These are phyloP conservation scores for Habrosyne pyritoides DNA, from an alignment of 2,888 invertebrate species.

Conservation along the genomic window DNA sequence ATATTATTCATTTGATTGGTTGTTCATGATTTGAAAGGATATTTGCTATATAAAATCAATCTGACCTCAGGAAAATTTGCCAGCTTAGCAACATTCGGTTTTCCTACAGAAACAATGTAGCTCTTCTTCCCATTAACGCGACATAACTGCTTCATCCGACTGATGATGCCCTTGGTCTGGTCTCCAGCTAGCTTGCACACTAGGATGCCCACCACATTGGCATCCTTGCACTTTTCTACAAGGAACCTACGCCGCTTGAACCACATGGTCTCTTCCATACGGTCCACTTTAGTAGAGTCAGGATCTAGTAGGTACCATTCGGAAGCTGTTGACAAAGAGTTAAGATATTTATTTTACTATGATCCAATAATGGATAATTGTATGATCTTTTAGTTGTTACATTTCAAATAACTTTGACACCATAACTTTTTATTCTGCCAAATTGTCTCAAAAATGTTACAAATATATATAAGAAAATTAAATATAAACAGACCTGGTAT, in stretches of 20 bases:
- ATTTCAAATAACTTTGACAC: too few species aligned
- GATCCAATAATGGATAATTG: too few species aligned
- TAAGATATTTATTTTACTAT: too few species aligned
- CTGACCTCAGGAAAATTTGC: constrained; percentile 95
- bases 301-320: constrained; percentile 84
- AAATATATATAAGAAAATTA: too few species aligned
- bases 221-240: constrained; percentile 96
- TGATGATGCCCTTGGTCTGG: constrained; percentile 89
- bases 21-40: too few species aligned
- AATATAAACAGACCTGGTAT: constrained; percentile 74
- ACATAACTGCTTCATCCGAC: constrained; percentile 88
- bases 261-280: constrained; percentile 74
- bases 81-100: constrained; percentile 96
- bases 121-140: constrained; percentile 91
- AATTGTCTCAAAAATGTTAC: too few species aligned
- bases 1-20: too few species aligned
- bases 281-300: constrained; percentile 60
- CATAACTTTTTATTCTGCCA: too few species aligned
- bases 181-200: constrained; percentile 95
- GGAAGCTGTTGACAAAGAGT: constrained; percentile 62
- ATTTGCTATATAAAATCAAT: too few species aligned
- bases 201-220: constrained; percentile 92
- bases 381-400: too few species aligned
- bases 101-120: constrained; percentile 96
- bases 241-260: constrained; percentile 92